Base-by-base conservation (phyloP, 2,888 invertebrate species). In the Gibbula magus region DNA sequence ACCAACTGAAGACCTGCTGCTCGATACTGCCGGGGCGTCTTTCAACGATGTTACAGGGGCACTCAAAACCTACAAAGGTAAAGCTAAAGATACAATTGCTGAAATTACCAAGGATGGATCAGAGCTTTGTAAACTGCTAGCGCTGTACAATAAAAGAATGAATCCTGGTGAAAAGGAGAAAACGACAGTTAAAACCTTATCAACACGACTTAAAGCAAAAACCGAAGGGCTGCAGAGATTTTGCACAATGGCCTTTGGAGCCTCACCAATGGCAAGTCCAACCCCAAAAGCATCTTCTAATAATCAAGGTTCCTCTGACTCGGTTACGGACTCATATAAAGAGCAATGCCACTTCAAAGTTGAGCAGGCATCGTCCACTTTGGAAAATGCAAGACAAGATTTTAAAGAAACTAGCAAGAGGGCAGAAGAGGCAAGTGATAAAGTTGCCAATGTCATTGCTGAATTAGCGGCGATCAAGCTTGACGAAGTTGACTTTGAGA, bases 361-460 rank as follows among this genome's bases (percentile, higher is more conserved):
- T 2, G 35, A 29, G n/a, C 35, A 54, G 20, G 32, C 56, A 32
- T 56, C 76, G 13, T 53, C 76, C 20, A 35, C 35, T 35, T 35
- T 76, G n/a, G 56, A 54, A 32, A n/a, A 8, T 20, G 25, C 22
- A 32, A 29, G 56, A 56, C 18, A 22, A 18, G 52, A 74, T 22
- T 53, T 35, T 20, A 2, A 35, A 8, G 56, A 54, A 56, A 56
- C 29, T 18, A 39, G 56, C 16, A 7, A 18, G 16, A 76, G 54
- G 18, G 29, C 35, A 52, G 54, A 52, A 10, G 29, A 82, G 16
- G 80, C 82, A 52, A 94, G 95, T 75, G 94, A 95, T 84, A 95
- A 96, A 92, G 94, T 95, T 76, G 96, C 96, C 89, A 93, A 97
- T 20, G 95, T 96, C 84, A 94, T 94, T 87, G 29, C 25, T 18